A percentile compares a stretch with the other conserved stretches of the same genome.
Conservation (phyloP, 1,140 invertebrate species). For the Drosophila yakuba region DNA sequence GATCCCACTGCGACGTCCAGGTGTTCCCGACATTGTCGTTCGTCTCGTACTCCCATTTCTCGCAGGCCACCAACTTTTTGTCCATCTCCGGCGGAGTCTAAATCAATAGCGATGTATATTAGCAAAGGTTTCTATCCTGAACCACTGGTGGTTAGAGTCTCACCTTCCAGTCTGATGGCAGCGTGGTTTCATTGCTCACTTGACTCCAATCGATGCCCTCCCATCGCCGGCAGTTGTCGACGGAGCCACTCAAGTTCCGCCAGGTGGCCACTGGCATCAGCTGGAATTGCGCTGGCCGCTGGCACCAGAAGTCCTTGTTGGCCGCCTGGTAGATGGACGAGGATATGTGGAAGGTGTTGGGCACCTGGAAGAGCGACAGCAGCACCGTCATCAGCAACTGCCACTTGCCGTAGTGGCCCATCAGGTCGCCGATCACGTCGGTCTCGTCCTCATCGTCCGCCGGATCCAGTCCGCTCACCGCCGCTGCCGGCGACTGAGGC, state of each 20-base stretch:
- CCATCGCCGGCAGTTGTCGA: constrained; percentile 85
- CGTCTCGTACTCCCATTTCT: constrained; percentile 88
- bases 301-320: constrained; percentile 88
- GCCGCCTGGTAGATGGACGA: constrained; percentile 88
- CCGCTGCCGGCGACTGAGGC: constrained; percentile 51
- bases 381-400: constrained; percentile 89
- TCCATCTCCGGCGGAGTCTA: constrained; percentile 40
- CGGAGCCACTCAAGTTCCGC: constrained; percentile 87
- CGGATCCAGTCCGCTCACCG: constrained; percentile 21
- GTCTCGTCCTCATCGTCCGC: constrained; percentile 85
- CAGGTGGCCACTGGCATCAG: constrained; percentile 86
- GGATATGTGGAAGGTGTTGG: constrained; percentile 91
- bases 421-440: constrained; percentile 88
- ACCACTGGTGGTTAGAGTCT: background rate
- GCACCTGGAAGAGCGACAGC: constrained; percentile 90
- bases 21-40: constrained; percentile 87
- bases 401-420: constrained; percentile 91
- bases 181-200: constrained; percentile 48
- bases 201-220: constrained; percentile 72
- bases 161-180: constrained; percentile 53
- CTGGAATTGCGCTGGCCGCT: constrained; percentile 85
- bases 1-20: constrained; percentile 88
- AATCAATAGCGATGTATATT: background rate
- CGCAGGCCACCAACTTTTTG: constrained; percentile 85
- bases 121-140: no score